Evolutionary conservation across 2,888 invertebrate species (phyloP), one percentile per base, ranked within the genome.

Genomic region (Lucinisca nassula): DNA sequence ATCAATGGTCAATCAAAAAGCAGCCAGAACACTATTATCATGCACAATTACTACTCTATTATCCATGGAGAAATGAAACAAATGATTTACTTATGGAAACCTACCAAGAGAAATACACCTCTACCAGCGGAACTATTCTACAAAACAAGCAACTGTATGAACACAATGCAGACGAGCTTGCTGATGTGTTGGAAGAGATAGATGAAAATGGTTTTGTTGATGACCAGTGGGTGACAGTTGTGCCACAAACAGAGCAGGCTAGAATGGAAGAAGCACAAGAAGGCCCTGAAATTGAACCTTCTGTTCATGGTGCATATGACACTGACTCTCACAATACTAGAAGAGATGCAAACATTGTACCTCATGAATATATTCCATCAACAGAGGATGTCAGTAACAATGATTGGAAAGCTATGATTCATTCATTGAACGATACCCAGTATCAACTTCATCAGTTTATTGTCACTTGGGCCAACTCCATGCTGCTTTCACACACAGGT

Each of bases 51-150:
- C 45, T 87, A 8, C 73, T 90, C 37, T 90, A 87, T 51, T 82
- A 49, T 35, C 86, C 91, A 67, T 89, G 87, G 87, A 82, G 84
- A 79, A n/a, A 88, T 70, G 89, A 89, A 75, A 51, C 27, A 12
- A 58, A 61, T 38, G 85, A 88, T 70, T 55, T 88, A 24, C 30
- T 51, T 12, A 30, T 17, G 24, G 74, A 40, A 17, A 79, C 83
- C n/a, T 89, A 84, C 79, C 70, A 86, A 74, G 49, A 79, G 14
- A 79, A 49, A 6, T 89, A 76, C 49, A 17, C 32, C 51, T 37
- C 40, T 1, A 70, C 76, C 4, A 17, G 24, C 8, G 78, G 84
- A 21, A 45, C 24, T 40, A 79, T 84, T 40, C 27, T 30, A 58
- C 35, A 73, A 58, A 85, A 88, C 67, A 85, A 21, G 24, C n/a